Percentiles rank a stretch among this genome's conserved stretches.
Conservation (phyloP, 2,113 vertebrate species). For the Rhombomys opimus region DNA sequence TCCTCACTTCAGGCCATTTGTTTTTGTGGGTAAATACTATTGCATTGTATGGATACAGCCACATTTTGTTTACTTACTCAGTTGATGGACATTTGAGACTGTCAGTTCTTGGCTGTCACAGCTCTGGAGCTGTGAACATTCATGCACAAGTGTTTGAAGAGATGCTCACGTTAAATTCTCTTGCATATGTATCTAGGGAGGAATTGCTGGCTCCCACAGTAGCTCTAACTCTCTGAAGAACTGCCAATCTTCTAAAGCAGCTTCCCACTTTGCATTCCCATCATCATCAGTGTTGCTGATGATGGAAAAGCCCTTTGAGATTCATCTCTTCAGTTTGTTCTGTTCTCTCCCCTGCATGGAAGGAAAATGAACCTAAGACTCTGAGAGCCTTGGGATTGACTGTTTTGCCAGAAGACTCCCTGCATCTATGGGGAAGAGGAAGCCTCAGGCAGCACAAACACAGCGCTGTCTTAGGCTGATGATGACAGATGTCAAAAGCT, state of each 20-base stretch:
- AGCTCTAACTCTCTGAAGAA: neutral
- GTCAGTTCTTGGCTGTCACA: neutral
- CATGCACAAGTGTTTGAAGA: neutral
- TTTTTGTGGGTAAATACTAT: neutral
- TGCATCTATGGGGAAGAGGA: neutral
- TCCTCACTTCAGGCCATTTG: neutral
- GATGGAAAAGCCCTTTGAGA: too few relatives aligned
- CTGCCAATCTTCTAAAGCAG: neutral
- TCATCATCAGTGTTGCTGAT: too few relatives aligned
- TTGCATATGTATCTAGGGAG: neutral
- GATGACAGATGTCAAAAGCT: slow-evolving; percentile 55
- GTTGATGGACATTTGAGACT: neutral
- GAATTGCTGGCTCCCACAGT: neutral
- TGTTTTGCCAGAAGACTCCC: slow-evolving; percentile 15
- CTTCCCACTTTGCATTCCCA: neutral
- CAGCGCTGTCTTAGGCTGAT: slow-evolving; percentile 20
- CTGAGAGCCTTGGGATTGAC: neutral
- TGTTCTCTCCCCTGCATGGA: neutral
- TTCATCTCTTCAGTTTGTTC: neutral
- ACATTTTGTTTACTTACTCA: neutral
- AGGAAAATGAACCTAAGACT: neutral
- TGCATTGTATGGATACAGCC: neutral
- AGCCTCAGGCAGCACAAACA: slow-evolving; percentile 35
- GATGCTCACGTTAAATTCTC: neutral
- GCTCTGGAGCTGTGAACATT: neutral